phyloP scores from a whole-genome alignment of 2,888 invertebrate species.

The Drosophila meridiana region DNA sequence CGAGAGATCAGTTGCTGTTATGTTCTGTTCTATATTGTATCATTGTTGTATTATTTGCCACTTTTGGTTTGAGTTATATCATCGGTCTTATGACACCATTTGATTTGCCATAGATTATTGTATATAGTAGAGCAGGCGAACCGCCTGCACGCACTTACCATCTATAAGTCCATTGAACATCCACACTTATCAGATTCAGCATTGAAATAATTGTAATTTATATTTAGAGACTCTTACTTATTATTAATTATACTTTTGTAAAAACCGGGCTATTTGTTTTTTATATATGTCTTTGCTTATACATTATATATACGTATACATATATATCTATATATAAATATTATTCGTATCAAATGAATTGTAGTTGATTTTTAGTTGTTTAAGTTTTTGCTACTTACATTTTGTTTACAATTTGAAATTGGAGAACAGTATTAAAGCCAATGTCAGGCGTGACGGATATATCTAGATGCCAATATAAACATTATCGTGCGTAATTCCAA shows the following conservation, averaged over 20 bases:
- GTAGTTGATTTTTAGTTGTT: conserved; percentile 54
- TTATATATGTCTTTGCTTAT: conserved; percentile 3
- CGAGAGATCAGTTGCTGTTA: conserved; percentile 5
- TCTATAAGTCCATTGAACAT: conserved; percentile 7
- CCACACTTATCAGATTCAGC: conserved; percentile 40
- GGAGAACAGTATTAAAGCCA: conserved; percentile 77
- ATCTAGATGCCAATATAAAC: conserved; percentile 53
- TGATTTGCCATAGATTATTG: conserved; percentile 74
- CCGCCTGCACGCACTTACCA: conserved; percentile 25
- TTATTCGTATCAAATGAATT: conserved; percentile 28
- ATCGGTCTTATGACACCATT: conserved; percentile 43
- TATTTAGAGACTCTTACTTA: conserved; percentile 34
- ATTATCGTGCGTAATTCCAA: conserved; percentile 70
- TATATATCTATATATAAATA: conserved; percentile 11
- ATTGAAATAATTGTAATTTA: conserved; percentile 62
- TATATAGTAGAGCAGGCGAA: conserved; percentile 56
- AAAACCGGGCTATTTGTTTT: conserved; percentile 58
- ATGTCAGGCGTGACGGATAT: conserved; percentile 61
- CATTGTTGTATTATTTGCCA: conserved; percentile 28
- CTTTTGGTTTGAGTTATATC: conserved; percentile 5
- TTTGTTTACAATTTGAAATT: conserved; percentile 73
- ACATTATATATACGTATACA: conserved; percentile 8
- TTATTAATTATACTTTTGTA: conserved; percentile 66
- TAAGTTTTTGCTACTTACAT: conserved; percentile 67
- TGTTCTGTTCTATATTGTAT: conserved; percentile 15